A percentile compares a stretch with the other conserved stretches of the same genome.
phyloP scores from a whole-genome alignment of 2,888 invertebrate genomes.

The Pterostichus madidus region DNA sequence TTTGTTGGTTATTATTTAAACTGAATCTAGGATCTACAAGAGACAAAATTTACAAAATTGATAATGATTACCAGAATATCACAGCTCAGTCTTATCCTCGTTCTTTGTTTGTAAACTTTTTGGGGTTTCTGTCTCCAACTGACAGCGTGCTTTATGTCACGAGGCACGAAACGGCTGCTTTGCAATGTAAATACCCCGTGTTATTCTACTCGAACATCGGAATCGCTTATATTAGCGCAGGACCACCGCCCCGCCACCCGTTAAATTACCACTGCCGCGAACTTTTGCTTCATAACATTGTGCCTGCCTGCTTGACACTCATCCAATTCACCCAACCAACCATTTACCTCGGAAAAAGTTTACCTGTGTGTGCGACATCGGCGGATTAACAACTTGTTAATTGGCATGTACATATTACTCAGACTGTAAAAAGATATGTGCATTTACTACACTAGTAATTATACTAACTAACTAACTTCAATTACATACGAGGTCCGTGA shows the following conservation, averaged over 20 bases:
- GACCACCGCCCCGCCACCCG: not conserved
- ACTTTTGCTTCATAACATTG: constrained; percentile 10
- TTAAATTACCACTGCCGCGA: constrained; percentile 7
- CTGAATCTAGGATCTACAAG: no score
- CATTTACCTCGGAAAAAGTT: not conserved
- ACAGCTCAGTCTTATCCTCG: not conserved
- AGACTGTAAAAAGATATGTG: no score
- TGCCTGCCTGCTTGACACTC: not conserved
- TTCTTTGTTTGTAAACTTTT: not conserved
- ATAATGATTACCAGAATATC: no score
- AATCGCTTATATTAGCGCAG: constrained; percentile 21
- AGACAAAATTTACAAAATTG: no score
- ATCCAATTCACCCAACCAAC: not conserved
- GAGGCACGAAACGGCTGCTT: not conserved
- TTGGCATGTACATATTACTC: no score
- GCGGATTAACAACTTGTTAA: no score
- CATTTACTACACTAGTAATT: no score
- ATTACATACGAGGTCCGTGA: no score
- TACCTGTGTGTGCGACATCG: not conserved
- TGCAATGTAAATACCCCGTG: constrained; percentile 34
- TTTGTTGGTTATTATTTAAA: no score
- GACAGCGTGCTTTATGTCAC: not conserved
- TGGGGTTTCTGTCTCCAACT: constrained; percentile 2
- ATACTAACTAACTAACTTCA: no score
- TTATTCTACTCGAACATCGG: constrained; percentile 30